phyloP scores from a whole-genome alignment of 2,797 vertebrate species.

The Cetoscarus ocellatus region DNA sequence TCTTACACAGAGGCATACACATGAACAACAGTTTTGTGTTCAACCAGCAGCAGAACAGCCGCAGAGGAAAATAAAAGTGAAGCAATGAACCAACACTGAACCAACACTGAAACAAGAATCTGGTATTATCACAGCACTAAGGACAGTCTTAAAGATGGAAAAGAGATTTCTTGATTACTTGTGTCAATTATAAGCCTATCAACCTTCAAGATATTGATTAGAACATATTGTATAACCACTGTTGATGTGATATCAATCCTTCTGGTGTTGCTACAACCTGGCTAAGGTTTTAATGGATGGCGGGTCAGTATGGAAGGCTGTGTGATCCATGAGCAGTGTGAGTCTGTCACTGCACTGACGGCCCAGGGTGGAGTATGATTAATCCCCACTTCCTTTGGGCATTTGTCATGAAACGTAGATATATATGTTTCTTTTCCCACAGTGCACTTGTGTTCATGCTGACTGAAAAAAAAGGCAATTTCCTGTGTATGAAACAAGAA shows the following conservation, averaged over 20 bases:
- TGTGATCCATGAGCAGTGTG: constrained; percentile 62
- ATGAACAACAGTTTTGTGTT: not conserved
- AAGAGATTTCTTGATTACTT: not conserved
- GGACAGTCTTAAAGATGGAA: constrained; percentile 14
- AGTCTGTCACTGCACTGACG: constrained; percentile 56
- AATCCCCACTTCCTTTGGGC: constrained; percentile 55
- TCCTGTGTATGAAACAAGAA: constrained; percentile 6
- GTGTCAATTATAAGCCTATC: not conserved
- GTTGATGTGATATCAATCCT: constrained; percentile 11
- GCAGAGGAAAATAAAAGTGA: constrained; percentile 32
- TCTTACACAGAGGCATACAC: constrained; percentile 50
- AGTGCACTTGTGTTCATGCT: constrained; percentile 33
- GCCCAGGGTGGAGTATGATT: constrained; percentile 56
- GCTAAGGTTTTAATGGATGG: constrained; percentile 60
- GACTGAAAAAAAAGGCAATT: constrained; percentile 7
- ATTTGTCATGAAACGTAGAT: constrained; percentile 53
- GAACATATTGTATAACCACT: not conserved
- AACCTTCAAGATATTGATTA: constrained; percentile 9
- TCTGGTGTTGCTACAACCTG: constrained; percentile 38
- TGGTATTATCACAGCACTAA: constrained; percentile 8
- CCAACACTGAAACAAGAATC: constrained; percentile 10
- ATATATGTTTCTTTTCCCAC: constrained; percentile 33
- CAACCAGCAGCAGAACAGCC: constrained; percentile 35
- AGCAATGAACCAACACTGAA: not conserved
- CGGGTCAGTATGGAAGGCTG: constrained; percentile 56